Base-by-base conservation (phyloP, 2,888 invertebrate genomes). In the Podotricha telesiphe region DNA sequence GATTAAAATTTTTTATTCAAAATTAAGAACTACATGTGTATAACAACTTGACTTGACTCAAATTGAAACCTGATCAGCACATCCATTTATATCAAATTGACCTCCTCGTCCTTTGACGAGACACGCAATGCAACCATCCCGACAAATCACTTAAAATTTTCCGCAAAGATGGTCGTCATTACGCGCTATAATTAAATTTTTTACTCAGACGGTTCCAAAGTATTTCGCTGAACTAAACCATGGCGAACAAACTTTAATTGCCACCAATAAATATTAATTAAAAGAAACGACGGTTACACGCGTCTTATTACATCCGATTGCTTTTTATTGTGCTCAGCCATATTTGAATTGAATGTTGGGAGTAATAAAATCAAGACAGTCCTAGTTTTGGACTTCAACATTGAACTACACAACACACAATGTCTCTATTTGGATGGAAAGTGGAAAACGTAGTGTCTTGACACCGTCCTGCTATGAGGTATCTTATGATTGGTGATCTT, bases 261-360 rank as follows among this genome's bases (percentile, higher is more conserved):
- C 70, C 72, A 68, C 69, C 81, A 89, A 90, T 89, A 83, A 83
- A 84, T 84, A 79, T 80, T 84, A 89, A 89, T 90, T 89, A 85
- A 83, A 77, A 63, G 72, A 13, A 75, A 72, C 70, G 73, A 70
- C 67, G 64, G 61, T 72, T 74, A 75, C 80, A 73, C 79, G 79
- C 80, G 71, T 71, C 75, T 81, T 74, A 81, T 85, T 84, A 79
- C 74, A 40, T 22, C 63, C 79, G 78, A 84, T 87, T 84, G 81
- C 67, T 70, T 76, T 75, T 83, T 84, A 86, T 86, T 87, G 79
- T 72, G 56, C 22, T 62, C 62, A 42, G 51, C 61, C 68, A 67
- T 73, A 53, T 67, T 67, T 45, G 64, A 69, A 73, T 69, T 68
- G 37, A 42, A 59, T 53, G 34, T 42, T 42, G n/a, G 42, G 58